Conservation (phyloP, 2,888 invertebrate species). For the Geotrupes spiniger region DNA sequence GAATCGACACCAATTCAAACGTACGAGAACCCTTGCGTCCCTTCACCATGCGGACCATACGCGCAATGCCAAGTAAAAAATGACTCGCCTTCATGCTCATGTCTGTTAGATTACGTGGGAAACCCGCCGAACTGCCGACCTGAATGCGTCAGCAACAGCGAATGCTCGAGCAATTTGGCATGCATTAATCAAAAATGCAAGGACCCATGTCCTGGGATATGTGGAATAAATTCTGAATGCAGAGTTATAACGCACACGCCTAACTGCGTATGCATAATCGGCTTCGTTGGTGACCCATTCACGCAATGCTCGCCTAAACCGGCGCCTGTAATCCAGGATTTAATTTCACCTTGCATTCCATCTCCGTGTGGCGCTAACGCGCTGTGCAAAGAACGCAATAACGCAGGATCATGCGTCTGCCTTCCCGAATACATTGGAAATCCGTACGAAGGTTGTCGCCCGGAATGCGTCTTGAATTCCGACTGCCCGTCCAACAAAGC, state of each 20-base stretch:
- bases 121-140: slow-evolving; percentile 71
- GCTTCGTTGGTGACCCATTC: slow-evolving; percentile 45
- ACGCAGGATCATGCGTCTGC: slow-evolving; percentile 68
- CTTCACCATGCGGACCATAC: slow-evolving; percentile 78
- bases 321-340: slow-evolving; percentile 35
- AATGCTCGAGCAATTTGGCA: slow-evolving; percentile 66
- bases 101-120: slow-evolving; percentile 67
- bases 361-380: slow-evolving; percentile 73
- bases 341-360: slow-evolving; percentile 59
- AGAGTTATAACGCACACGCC: slow-evolving; percentile 75
- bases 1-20: slow-evolving; percentile 42
- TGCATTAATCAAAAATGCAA: slow-evolving; percentile 72
- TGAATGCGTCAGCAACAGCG: slow-evolving; percentile 70
- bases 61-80: slow-evolving; percentile 58
- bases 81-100: slow-evolving; percentile 70
- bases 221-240: slow-evolving; percentile 71
- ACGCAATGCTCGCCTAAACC: slow-evolving; percentile 19
- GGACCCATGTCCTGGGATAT: slow-evolving; percentile 70
- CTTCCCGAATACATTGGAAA: slow-evolving; percentile 70
- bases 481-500: slow-evolving; percentile 72
- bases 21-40: slow-evolving; percentile 61
- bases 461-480: slow-evolving; percentile 70
- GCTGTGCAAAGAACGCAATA: slow-evolving; percentile 60
- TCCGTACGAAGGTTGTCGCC: slow-evolving; percentile 74
- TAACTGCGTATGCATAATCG: slow-evolving; percentile 69